A percentile compares a stretch with the other conserved stretches of the same genome.
Evolutionary conservation across 2,888 invertebrate species (phyloP).

Genomic region (Matsumyia berberina): DNA sequence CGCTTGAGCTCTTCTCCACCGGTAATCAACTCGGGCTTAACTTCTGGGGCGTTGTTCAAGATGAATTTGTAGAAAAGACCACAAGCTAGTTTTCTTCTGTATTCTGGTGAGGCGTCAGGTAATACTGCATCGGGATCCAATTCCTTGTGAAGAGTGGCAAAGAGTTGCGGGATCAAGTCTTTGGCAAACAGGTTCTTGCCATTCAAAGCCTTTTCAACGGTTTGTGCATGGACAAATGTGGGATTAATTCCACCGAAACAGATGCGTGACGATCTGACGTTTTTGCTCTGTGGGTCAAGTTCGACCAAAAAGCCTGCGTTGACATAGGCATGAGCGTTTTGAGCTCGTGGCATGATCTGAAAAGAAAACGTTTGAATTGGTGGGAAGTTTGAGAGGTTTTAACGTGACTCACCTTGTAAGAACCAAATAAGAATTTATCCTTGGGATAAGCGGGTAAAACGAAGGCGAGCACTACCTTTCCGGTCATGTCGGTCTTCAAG

Average conservation of each 20-base stretch:
- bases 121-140: constrained; percentile 87
- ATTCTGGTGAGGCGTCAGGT: constrained; percentile 88
- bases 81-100: constrained; percentile 88
- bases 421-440: constrained; percentile 85
- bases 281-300: constrained; percentile 84
- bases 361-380: background rate
- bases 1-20: constrained; percentile 87
- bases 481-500: constrained; percentile 87
- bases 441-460: constrained; percentile 86
- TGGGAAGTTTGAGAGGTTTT: background rate
- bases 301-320: constrained; percentile 89
- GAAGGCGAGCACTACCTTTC: constrained; percentile 87
- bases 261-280: constrained; percentile 84
- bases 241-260: constrained; percentile 87
- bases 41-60: constrained; percentile 85
- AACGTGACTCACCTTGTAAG: constrained; percentile 87
- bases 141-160: constrained; percentile 86
- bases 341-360: constrained; percentile 89
- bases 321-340: constrained; percentile 90
- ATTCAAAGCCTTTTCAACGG: constrained; percentile 85
- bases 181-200: constrained; percentile 85
- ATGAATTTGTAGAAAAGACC: constrained; percentile 90
- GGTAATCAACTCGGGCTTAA: constrained; percentile 85
- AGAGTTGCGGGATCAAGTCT: constrained; percentile 85
- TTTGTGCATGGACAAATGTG: constrained; percentile 85